These are phyloP conservation scores for Syngnathus typhle DNA, from an alignment of 2,113 vertebrate genomes.

Conservation along the genomic window DNA sequence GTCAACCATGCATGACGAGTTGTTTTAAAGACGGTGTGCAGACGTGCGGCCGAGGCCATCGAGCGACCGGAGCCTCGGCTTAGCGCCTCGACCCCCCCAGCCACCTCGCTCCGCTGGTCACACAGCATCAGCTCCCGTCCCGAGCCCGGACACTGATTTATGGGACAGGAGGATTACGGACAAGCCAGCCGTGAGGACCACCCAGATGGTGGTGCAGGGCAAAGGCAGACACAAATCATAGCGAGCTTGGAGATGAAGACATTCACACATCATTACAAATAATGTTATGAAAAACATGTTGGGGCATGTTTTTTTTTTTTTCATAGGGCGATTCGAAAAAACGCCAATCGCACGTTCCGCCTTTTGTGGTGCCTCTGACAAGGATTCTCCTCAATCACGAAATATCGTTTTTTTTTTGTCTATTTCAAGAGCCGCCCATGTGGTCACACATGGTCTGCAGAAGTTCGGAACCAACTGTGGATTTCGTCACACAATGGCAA, in stretches of 20 bases:
- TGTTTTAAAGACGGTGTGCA: constrained; percentile 67
- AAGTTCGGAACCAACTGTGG: constrained; percentile 6
- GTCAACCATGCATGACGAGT: constrained; percentile 50
- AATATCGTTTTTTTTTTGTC: background rate
- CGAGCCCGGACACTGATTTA: constrained; percentile 67
- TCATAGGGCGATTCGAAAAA: background rate
- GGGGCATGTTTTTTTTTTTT: background rate
- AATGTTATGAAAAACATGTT: constrained; percentile 1
- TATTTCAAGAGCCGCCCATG: constrained; percentile 8
- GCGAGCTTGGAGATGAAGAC: constrained; percentile 3
- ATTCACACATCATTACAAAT: constrained; percentile 6
- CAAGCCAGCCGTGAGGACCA: constrained; percentile 70
- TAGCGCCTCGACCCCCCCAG: constrained; percentile 50
- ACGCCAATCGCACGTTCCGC: too few relatives aligned
- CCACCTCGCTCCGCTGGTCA: constrained; percentile 51
- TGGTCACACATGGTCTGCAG: constrained; percentile 16
- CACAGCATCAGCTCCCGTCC: constrained; percentile 61
- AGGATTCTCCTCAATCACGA: constrained; percentile 12
- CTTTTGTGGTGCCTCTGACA: background rate
- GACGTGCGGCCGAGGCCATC: constrained; percentile 59
- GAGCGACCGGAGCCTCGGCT: constrained; percentile 51
- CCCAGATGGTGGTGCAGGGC: constrained; percentile 60
- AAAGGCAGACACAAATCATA: constrained; percentile 4
- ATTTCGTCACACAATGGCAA: constrained; percentile 10
- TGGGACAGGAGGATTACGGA: constrained; percentile 69